phyloP scores from a whole-genome alignment of 2,113 vertebrate genomes.

The Zeus faber region DNA sequence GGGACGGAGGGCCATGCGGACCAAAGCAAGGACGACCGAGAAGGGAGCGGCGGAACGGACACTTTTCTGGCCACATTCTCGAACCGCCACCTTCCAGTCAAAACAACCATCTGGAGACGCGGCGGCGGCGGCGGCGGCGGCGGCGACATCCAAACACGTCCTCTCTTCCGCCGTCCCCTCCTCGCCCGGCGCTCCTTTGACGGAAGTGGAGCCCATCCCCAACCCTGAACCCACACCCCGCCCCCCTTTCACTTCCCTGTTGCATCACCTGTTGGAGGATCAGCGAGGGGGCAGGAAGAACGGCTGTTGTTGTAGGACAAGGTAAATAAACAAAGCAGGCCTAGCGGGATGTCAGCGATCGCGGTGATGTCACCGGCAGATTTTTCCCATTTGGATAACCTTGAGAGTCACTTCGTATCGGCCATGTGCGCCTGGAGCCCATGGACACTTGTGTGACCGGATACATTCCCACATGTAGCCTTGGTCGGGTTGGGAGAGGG shows the following conservation, averaged over 20 bases:
- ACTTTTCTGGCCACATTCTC: not conserved
- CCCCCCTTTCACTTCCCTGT: not conserved
- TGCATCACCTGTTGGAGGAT: constrained; percentile 20
- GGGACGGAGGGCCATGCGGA: too few species aligned
- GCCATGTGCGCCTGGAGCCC: too few species aligned
- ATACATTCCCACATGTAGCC: not conserved
- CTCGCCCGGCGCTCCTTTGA: too few species aligned
- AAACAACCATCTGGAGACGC: too few species aligned
- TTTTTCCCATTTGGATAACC: constrained; percentile 29
- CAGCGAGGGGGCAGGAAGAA: constrained; percentile 15
- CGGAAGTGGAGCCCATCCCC: not conserved
- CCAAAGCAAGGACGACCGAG: too few species aligned
- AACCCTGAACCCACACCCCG: not conserved
- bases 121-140: too few species aligned
- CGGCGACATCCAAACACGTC: too few species aligned
- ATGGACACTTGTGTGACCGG: too few species aligned
- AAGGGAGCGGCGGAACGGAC: not conserved
- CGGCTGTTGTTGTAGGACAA: not conserved
- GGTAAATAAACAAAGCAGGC: not conserved
- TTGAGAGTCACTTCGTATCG: constrained; percentile 12
- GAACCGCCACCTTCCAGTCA: too few species aligned
- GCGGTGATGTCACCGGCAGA: constrained; percentile 35
- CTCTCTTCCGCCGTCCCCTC: too few species aligned
- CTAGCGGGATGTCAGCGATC: constrained; percentile 11
- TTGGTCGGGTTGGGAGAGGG: not conserved